Evolutionary conservation across 2,113 vertebrate species (phyloP), one percentile per base, ranked within the genome.

Genomic region (Ranitomeya imitator): DNA sequence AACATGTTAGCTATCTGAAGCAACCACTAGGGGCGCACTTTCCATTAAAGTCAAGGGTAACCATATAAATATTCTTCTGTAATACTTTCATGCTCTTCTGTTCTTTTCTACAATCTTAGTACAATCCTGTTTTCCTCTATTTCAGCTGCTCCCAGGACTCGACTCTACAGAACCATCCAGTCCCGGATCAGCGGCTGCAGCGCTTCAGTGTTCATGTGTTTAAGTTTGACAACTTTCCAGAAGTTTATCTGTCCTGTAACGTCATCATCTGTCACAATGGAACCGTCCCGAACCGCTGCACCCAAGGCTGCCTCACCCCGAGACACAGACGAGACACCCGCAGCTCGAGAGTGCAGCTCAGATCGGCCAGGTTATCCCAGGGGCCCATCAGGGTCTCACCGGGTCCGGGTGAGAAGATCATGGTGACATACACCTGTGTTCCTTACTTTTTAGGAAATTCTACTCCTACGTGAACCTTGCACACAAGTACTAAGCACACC

Each of bases 161-260:
- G 0, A 89, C 87, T 2, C 6, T 89, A 26, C 60, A 59, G 12
- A 51, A 6, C 1, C 81, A 89, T 21, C 19, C 21, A 2, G 82
- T 67, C n/a, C 31, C 51, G 5, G 87, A 88, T 52, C 87, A 89
- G 23, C 55, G 87, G 31, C 73, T 79, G 82, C n/a, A 88, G 18
- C 86, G 86, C 8, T 90, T 88, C 80, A 85, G 83, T 69, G 82
- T 90, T 54, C 89, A 88, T 52, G 83, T 73, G 11, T 90, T 90
- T n/a, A 86, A 82, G 60, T 88, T 88, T 31, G 60, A 90, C 19
- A 19, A 78, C 7, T 88, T 74, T 4, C 57, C 52, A 9, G 78
- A 88, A 63, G 86, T 90, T 52, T 90, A 88, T 52, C 60, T 90
- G 54, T 76, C 79, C 69, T 90, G 89, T 59, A 63, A 86, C 19